A percentile compares a stretch with the other conserved stretches of the same genome.
Conservation (phyloP, 2,113 vertebrate species). For the Accipiter cooperii region DNA sequence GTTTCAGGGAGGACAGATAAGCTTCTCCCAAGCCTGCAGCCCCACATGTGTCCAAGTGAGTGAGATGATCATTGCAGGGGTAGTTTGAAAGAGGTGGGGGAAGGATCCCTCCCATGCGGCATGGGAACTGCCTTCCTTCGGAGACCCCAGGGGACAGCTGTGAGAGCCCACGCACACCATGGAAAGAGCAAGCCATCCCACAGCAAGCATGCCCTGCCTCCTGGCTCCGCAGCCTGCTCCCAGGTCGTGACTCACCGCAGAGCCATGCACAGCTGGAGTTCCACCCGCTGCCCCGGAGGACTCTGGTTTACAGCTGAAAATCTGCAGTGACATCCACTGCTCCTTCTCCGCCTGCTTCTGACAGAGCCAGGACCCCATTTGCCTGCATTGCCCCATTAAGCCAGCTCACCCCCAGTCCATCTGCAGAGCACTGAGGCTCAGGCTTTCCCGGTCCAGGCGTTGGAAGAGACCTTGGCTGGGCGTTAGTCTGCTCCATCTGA, state of each 20-base stretch:
- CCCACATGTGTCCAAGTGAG: not conserved
- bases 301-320: not conserved
- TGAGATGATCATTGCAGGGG: not conserved
- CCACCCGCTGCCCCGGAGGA: not conserved
- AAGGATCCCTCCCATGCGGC: not conserved
- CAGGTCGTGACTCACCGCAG: not conserved
- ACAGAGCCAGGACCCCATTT: not conserved
- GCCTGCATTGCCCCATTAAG: not conserved
- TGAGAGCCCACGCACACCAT: not conserved
- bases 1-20: not conserved
- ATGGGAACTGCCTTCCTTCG: not conserved
- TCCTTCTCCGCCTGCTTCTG: not conserved
- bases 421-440: not conserved
- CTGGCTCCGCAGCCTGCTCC: not conserved
- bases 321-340: not conserved
- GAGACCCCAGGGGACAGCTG: not conserved
- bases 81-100: not conserved
- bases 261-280: slow-evolving; percentile 16
- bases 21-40: not conserved
- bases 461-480: not conserved
- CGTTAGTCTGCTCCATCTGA: not conserved
- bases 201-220: not conserved
- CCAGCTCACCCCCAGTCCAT: not conserved
- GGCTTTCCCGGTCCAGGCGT: not conserved
- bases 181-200: not conserved